These are phyloP conservation scores for Ictidomys tridecemlineatus DNA, from an alignment of 2,113 vertebrate genomes.

Conservation along the genomic window DNA sequence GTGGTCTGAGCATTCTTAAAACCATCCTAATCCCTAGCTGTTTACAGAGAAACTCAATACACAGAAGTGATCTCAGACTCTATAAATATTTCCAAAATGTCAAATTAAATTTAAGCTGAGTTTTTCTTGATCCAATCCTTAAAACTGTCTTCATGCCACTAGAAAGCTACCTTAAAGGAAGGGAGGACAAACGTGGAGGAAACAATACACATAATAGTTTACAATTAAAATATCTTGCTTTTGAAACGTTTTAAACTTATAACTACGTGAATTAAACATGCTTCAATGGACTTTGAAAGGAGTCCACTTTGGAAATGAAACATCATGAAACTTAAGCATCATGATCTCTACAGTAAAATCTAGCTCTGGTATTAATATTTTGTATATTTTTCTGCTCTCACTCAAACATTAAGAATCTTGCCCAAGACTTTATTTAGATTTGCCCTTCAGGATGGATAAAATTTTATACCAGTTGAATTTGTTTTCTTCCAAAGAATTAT, in stretches of 20 bases:
- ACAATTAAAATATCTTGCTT: background rate
- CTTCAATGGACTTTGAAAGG: background rate
- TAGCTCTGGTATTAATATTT: background rate
- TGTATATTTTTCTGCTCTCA: background rate
- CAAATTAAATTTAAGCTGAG: background rate
- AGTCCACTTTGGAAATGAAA: background rate
- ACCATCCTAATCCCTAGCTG: background rate
- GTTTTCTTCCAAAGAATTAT: background rate
- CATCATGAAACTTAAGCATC: background rate
- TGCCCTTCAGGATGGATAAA: background rate
- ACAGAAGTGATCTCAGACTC: background rate
- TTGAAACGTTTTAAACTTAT: background rate
- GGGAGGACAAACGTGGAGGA: background rate
- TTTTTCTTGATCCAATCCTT: background rate
- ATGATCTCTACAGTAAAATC: background rate
- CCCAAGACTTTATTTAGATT: background rate
- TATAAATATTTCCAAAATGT: background rate
- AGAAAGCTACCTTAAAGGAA: background rate
- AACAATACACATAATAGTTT: background rate
- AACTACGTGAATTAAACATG: too few relatives aligned
- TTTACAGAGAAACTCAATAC: background rate
- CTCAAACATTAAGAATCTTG: background rate
- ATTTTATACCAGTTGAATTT: background rate
- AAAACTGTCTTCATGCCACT: background rate
- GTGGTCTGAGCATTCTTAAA: background rate